Evolutionary conservation across 2,113 vertebrate species (phyloP).

Genomic region (Fulmarus glacialis): DNA sequence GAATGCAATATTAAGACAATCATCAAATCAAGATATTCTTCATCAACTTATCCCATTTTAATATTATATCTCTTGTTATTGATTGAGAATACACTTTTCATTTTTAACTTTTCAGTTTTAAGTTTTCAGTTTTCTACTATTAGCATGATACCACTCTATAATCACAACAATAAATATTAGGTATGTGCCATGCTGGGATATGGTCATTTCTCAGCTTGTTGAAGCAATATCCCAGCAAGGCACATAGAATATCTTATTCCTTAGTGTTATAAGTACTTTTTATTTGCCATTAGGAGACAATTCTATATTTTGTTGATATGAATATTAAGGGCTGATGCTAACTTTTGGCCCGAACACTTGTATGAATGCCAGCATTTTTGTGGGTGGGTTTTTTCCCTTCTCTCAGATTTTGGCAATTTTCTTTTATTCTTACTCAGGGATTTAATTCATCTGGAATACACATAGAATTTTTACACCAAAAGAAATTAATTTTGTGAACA

Average conservation of each 20-base stretch:
- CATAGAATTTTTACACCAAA: neutral
- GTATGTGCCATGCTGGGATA: neutral
- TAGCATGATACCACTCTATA: neutral
- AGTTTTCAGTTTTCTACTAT: neutral
- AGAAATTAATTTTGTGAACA: neutral
- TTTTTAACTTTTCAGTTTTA: neutral
- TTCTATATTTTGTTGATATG: neutral
- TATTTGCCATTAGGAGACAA: neutral
- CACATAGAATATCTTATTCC: neutral
- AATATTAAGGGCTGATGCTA: neutral
- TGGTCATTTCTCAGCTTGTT: constrained; percentile 9
- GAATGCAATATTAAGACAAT: neutral
- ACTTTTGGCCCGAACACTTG: neutral
- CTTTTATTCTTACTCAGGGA: neutral
- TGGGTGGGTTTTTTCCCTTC: rapidly evolving
- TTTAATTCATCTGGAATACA: neutral
- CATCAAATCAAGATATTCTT: neutral
- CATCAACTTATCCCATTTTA: neutral
- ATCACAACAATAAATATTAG: constrained; percentile 1
- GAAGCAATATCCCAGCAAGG: constrained; percentile 23
- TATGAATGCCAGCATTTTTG: neutral
- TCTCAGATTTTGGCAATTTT: neutral
- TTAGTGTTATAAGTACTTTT: constrained; percentile 7
- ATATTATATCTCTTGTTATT: neutral
- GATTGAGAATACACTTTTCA: neutral